A percentile compares a stretch with the other conserved stretches of the same genome.
phyloP scores from a whole-genome alignment of 2,113 vertebrate species.

The Sarotherodon lohbergeri region DNA sequence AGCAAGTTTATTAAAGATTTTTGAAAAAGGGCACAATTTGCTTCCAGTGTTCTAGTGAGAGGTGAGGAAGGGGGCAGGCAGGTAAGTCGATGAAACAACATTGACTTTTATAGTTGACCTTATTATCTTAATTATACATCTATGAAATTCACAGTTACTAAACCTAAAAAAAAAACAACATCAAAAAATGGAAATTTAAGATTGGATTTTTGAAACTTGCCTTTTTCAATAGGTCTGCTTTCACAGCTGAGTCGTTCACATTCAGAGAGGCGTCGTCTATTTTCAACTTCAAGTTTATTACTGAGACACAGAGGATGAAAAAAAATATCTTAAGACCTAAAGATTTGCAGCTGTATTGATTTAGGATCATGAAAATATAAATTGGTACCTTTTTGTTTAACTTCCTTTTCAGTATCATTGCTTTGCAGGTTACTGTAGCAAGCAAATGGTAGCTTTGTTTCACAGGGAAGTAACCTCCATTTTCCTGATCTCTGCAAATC shows the following conservation, averaged over 20 bases:
- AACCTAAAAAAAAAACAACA: rapidly evolving
- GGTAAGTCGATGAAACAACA: too few species aligned
- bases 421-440: background rate
- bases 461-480: background rate
- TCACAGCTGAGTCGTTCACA: background rate
- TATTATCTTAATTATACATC: background rate
- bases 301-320: background rate
- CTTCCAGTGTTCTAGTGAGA: too few species aligned
- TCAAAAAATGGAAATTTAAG: background rate
- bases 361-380: background rate
- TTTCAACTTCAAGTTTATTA: background rate
- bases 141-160: background rate
- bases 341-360: background rate
- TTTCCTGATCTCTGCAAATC: background rate
- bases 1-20: too few species aligned
- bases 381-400: background rate
- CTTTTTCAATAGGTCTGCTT: background rate
- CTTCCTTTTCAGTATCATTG: background rate
- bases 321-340: background rate
- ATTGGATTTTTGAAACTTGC: background rate
- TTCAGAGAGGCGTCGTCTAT: background rate
- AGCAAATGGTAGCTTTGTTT: background rate
- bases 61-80: too few species aligned
- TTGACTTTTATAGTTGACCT: too few species aligned
- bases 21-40: too few species aligned